Percentiles rank a stretch among this genome's conserved stretches.
Evolutionary conservation across 2,888 invertebrate species (phyloP).

Genomic region (Philopedon plagiatum): DNA sequence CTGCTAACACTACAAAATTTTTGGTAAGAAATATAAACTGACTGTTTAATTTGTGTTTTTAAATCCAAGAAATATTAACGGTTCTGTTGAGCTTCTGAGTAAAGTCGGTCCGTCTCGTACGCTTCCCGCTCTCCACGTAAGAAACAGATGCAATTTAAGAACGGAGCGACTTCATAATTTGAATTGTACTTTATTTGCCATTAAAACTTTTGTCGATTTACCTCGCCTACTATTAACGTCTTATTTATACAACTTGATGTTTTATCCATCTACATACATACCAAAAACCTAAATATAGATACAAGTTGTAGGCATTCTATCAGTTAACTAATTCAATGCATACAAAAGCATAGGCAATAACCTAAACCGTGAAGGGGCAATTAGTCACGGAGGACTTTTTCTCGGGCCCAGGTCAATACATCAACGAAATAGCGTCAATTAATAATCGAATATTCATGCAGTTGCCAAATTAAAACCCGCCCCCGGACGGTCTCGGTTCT

Average conservation of each 20-base stretch:
- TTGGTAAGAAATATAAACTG: no score
- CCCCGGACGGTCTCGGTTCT: slow-evolving; percentile 54
- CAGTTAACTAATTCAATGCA: slow-evolving; percentile 24
- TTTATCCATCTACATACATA: neutral
- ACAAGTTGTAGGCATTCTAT: slow-evolving; percentile 1
- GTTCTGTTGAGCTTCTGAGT: no score
- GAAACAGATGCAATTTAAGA: no score
- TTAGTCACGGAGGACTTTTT: slow-evolving; percentile 46
- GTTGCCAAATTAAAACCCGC: slow-evolving; percentile 66
- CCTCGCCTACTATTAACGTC: no score
- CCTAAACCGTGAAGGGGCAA: slow-evolving; percentile 47
- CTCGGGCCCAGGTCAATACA: slow-evolving; percentile 52
- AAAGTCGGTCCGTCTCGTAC: no score
- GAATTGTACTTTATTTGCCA: no score
- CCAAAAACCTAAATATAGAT: neutral
- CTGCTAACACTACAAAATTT: no score
- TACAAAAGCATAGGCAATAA: slow-evolving; percentile 37
- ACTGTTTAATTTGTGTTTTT: no score
- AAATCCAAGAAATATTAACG: no score
- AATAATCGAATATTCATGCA: slow-evolving; percentile 65
- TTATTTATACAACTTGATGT: neutral
- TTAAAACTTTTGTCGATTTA: no score
- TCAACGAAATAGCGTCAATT: slow-evolving; percentile 63
- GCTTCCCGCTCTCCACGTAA: no score
- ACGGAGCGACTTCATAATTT: no score